Evolutionary conservation across 92 coral and sea anemone species (phyloP), one percentile per base, ranked within the genome.

Genomic region (Pocillopora grandis): DNA sequence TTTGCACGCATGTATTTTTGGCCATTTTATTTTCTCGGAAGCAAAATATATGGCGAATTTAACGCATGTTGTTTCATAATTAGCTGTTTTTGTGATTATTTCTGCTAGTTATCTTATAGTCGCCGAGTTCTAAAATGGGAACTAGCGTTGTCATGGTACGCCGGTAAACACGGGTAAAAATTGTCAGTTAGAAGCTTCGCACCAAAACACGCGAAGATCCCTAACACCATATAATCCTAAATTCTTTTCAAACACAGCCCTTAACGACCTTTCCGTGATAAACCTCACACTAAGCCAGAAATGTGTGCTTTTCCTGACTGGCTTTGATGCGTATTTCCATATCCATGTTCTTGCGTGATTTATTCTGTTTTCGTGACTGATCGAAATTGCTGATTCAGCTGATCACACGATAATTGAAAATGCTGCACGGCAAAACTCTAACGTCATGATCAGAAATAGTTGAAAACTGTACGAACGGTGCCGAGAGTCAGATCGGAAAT

Each of bases 371-470:
- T 68, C 72, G 55, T 68, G 72, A 68, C 72, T 68, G 49, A 5
- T 59, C 16, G 62, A 66, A 68, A 68, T 4, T 21, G 49, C 72
- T 15, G 15, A 31, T 48, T 36, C 73, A 69, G 56, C 75, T 37
- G 36, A 55, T 70, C 58, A 70, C 75, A 17, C 1, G 75, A 37
- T 70, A 70, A 69, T 69, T 35, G 75, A 70, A 70, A 70, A 16
- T 70, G 42, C 42, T 70, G 75, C 75, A 1, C 75, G 42, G 56
- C 52, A 42, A 1, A 42, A 42, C 55, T 37, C 36, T 33, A 12
- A n/a, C 75, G 19, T 37, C 75, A 70, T 37, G 21, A 70, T 17
- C n/a, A 20, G 33, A 42, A 33, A 70, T 42, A 3, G 52, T 42
- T 42, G 52, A 3, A 5, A 42, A 42, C 52, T 4, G 52, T 7